A percentile compares a stretch with the other conserved stretches of the same genome.
Conservation (phyloP, 1,140 invertebrate genomes). For the Onthophagus taurus region DNA sequence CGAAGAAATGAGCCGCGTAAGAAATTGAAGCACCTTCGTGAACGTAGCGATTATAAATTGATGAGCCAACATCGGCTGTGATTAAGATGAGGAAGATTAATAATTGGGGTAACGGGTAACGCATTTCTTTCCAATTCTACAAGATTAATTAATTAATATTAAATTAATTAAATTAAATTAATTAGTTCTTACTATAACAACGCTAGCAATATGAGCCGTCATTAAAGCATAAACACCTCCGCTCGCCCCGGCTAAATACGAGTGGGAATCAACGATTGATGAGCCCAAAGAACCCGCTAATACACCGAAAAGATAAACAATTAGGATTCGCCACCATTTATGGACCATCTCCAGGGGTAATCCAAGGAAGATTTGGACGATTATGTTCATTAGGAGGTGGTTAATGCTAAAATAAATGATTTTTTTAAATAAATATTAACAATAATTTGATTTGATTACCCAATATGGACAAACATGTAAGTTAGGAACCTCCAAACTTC, state of each 20-base stretch:
- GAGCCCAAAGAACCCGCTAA: conserved; percentile 77
- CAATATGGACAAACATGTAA: conserved; percentile 94
- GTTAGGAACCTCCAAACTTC: conserved; percentile 87
- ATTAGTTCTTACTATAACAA: conserved; percentile 78
- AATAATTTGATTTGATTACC: conserved; percentile 47
- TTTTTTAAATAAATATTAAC: background rate
- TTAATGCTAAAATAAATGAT: background rate
- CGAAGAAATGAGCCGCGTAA: conserved; percentile 80
- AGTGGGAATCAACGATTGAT: conserved; percentile 76
- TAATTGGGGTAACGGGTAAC: conserved; percentile 69
- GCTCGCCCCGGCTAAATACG: conserved; percentile 87
- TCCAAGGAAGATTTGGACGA: conserved; percentile 90
- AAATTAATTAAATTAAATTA: too few relatives aligned
- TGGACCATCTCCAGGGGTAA: conserved; percentile 93
- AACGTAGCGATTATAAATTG: conserved; percentile 65
- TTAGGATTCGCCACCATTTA: conserved; percentile 79
- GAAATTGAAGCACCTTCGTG: conserved; percentile 54
- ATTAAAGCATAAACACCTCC: conserved; percentile 92
- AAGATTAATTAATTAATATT: too few relatives aligned
- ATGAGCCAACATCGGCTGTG: conserved; percentile 68
- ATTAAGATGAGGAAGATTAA: conserved; percentile 64
- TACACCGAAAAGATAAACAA: conserved; percentile 74
- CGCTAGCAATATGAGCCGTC: conserved; percentile 87
- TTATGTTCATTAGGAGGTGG: conserved; percentile 50
- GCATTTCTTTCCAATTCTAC: conserved; percentile 86